Conservation (phyloP, 2,888 invertebrate species). For the Exephanes ischioxanthus region DNA sequence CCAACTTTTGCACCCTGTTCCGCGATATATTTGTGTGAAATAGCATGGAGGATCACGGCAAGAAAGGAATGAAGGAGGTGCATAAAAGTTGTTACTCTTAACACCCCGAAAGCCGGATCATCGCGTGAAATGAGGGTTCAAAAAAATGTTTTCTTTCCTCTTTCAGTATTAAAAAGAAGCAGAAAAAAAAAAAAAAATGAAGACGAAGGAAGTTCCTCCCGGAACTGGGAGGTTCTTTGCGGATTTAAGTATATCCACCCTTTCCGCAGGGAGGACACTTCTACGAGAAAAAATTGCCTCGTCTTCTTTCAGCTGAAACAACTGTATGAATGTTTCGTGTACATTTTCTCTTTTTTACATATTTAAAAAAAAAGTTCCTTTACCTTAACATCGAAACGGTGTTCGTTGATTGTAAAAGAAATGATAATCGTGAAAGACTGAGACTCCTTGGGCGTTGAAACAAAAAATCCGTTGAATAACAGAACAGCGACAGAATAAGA, state of each 20-base stretch:
- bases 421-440: not conserved
- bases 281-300: not conserved
- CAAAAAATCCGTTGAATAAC: not conserved
- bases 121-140: constrained; percentile 3
- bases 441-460: not conserved
- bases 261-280: not conserved
- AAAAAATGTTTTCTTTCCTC: not conserved
- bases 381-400: not conserved
- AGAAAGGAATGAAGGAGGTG: not conserved
- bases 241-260: not conserved
- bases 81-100: constrained; percentile 15
- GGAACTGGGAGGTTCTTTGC: not conserved
- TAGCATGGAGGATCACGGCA: not conserved
- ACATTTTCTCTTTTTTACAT: not conserved
- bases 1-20: not conserved
- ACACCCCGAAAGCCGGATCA: not conserved
- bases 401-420: not conserved
- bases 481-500: not conserved
- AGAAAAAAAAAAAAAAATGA: not conserved
- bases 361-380: not conserved
- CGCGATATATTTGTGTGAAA: constrained; percentile 27
- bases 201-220: not conserved
- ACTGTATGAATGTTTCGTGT: not conserved
- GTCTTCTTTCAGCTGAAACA: not conserved
- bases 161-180: not conserved